Evolutionary conservation across 2,888 invertebrate genomes (phyloP).

Genomic region (Xestia xanthographa): DNA sequence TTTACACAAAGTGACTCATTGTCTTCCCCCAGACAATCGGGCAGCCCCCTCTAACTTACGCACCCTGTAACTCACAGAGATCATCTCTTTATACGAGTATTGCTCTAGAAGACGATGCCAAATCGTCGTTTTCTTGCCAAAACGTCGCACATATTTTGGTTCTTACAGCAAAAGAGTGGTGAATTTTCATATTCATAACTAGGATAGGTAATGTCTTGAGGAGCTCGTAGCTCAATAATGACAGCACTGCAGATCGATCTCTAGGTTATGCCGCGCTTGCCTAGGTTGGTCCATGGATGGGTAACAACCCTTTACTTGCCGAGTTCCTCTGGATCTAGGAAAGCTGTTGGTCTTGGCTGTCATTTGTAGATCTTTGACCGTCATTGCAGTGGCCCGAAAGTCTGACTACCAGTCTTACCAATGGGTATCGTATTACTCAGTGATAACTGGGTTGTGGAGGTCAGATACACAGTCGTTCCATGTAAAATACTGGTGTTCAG

Average conservation of each 20-base stretch:
- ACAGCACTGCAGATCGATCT: background rate
- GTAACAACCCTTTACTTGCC: too few relatives aligned
- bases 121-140: constrained; percentile 57
- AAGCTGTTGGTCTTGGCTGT: background rate
- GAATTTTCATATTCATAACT: constrained; percentile 33
- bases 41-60: constrained; percentile 26
- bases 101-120: constrained; percentile 53
- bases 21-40: constrained; percentile 1
- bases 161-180: constrained; percentile 12
- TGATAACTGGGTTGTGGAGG: background rate
- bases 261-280: background rate
- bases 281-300: background rate
- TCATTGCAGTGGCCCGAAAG: background rate
- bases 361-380: background rate
- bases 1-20: constrained; percentile 23
- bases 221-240: background rate
- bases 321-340: too few relatives aligned
- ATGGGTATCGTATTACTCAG: background rate
- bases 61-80: constrained; percentile 28
- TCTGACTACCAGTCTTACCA: background rate
- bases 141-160: constrained; percentile 33
- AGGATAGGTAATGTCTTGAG: too few relatives aligned
- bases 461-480: background rate
- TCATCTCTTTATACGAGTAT: constrained; percentile 45
- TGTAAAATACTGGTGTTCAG: background rate